phyloP scores from a whole-genome alignment of 2,797 vertebrate species.

The Hapalemur alaotrensis region DNA sequence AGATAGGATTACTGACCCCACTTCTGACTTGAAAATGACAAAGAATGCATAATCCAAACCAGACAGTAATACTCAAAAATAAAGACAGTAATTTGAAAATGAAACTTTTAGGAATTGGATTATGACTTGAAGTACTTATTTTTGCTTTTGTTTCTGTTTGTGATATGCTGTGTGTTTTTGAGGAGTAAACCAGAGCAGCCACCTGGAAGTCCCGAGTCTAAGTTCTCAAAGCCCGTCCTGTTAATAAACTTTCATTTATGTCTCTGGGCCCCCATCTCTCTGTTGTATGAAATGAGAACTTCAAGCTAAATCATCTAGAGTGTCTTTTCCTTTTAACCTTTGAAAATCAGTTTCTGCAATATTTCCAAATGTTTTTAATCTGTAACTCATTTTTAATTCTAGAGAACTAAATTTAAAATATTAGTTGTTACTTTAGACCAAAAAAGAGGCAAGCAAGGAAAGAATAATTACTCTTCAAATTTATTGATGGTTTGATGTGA shows the following conservation, averaged over 20 bases:
- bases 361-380: background rate
- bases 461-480: background rate
- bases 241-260: background rate
- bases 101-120: background rate
- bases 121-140: background rate
- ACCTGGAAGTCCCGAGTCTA: background rate
- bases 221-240: background rate
- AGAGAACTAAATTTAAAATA: background rate
- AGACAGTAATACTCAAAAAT: background rate
- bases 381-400: conserved; percentile 3
- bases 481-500: background rate
- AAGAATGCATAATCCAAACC: background rate
- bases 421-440: background rate
- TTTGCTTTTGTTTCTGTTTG: background rate
- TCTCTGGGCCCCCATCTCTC: background rate
- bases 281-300: background rate
- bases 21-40: background rate
- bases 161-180: background rate
- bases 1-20: background rate
- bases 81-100: background rate
- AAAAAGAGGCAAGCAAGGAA: background rate
- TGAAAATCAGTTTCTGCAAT: background rate
- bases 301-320: background rate
- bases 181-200: background rate
- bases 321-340: background rate